Evolutionary conservation across 1,140 invertebrate species (phyloP).

Genomic region (Drosophila serrata): DNA sequence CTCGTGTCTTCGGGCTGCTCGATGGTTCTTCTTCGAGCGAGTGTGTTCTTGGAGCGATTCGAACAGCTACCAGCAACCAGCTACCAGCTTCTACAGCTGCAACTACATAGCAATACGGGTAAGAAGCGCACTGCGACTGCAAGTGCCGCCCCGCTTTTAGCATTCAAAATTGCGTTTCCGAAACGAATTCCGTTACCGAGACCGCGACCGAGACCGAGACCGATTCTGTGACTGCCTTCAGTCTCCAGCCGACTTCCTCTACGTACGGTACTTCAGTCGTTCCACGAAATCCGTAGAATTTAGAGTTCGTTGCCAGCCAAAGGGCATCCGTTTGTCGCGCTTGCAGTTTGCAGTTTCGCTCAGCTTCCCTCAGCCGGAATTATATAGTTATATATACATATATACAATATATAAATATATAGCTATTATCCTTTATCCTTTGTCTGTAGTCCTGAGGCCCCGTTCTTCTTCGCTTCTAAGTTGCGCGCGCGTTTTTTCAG

Average conservation of each 20-base stretch:
- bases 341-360: conserved; percentile 42
- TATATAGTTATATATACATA: background rate
- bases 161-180: conserved; percentile 21
- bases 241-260: conserved; percentile 76
- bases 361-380: conserved; percentile 29
- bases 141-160: conserved; percentile 70
- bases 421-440: background rate
- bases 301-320: conserved; percentile 36
- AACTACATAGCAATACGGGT: conserved; percentile 50
- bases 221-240: conserved; percentile 57
- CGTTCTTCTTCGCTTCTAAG: conserved; percentile 25
- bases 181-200: conserved; percentile 14
- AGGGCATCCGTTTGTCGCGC: conserved; percentile 48
- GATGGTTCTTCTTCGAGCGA: conserved; percentile 32
- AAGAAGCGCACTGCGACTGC: conserved; percentile 77
- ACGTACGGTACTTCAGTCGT: conserved; percentile 70
- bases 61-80: background rate
- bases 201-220: conserved; percentile 12
- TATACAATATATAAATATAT: too few species aligned
- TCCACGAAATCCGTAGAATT: conserved; percentile 34
- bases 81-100: conserved; percentile 17
- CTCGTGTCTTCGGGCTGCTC: conserved; percentile 22
- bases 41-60: conserved; percentile 11
- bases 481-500: conserved; percentile 64
- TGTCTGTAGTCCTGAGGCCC: background rate